These are phyloP conservation scores for Tetrapedia diversipes DNA, from an alignment of 2,888 invertebrate genomes.

Conservation along the genomic window DNA sequence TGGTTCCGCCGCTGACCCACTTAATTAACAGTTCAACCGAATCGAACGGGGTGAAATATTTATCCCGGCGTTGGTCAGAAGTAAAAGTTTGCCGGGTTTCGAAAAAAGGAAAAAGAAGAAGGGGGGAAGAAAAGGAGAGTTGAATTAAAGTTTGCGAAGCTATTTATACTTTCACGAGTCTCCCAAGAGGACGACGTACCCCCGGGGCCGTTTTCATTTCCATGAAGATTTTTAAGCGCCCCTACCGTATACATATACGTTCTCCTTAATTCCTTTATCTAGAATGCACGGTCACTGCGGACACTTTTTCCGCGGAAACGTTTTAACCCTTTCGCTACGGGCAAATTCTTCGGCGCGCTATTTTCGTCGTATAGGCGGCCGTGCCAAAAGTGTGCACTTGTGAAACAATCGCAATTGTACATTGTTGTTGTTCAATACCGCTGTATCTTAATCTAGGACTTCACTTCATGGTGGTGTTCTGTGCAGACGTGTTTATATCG, in stretches of 20 bases:
- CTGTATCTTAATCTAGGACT: too few species aligned
- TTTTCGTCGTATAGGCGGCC: too few species aligned
- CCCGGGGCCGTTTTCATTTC: conserved; percentile 28
- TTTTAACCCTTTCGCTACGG: not conserved
- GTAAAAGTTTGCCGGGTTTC: conserved; percentile 21
- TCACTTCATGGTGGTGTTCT: too few species aligned
- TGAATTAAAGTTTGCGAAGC: conserved; percentile 31
- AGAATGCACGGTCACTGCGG: not conserved
- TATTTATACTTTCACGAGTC: conserved; percentile 26
- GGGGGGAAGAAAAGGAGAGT: not conserved
- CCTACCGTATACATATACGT: not conserved
- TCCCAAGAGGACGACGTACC: conserved; percentile 7
- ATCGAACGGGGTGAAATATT: conserved; percentile 4
- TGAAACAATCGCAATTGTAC: too few species aligned
- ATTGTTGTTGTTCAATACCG: too few species aligned
- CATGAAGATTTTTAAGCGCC: conserved; percentile 28
- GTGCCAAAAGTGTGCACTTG: too few species aligned
- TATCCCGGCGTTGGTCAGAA: not conserved
- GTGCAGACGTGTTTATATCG: too few species aligned
- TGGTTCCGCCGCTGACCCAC: not conserved
- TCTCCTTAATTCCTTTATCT: conserved; percentile 22
- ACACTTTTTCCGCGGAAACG: not conserved
- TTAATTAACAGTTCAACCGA: conserved; percentile 20
- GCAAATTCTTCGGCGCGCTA: too few species aligned
- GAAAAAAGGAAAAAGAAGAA: conserved; percentile 1